phyloP scores from a whole-genome alignment of 2,888 invertebrate species.

The Plagodis dolabraria region DNA sequence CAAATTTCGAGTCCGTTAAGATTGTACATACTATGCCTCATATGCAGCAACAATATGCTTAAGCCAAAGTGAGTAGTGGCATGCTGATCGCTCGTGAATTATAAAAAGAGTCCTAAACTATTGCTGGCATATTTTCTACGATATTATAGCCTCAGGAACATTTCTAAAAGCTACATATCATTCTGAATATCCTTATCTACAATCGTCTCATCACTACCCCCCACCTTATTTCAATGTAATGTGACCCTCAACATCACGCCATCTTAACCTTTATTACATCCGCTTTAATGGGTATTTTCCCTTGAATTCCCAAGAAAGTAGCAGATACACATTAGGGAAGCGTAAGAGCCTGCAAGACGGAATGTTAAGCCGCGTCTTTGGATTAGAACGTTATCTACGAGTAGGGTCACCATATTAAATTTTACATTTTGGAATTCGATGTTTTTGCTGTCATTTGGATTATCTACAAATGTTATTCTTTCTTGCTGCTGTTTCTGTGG shows the following conservation, averaged over 20 bases:
- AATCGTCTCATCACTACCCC: constrained; percentile 24
- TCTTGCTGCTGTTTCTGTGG: too few relatives aligned
- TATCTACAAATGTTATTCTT: too few relatives aligned
- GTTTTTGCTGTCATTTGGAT: not conserved
- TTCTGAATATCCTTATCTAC: constrained; percentile 19
- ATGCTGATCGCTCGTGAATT: not conserved
- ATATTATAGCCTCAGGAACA: not conserved
- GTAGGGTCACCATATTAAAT: constrained; percentile 11
- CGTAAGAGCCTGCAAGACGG: constrained; percentile 42
- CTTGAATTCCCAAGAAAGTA: constrained; percentile 20
- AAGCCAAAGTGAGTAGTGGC: too few relatives aligned
- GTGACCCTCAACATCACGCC: constrained; percentile 4
- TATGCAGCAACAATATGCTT: too few relatives aligned
- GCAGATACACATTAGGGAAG: constrained; percentile 46
- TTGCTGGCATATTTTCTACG: too few relatives aligned
- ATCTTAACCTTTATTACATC: constrained; percentile 18
- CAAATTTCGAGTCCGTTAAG: too few relatives aligned
- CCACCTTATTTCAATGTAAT: constrained; percentile 31
- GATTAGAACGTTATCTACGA: constrained; percentile 45
- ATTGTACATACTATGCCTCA: too few relatives aligned
- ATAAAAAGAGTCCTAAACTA: not conserved
- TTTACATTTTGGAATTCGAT: not conserved
- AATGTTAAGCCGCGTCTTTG: constrained; percentile 48
- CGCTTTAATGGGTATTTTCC: constrained; percentile 31
- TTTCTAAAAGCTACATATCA: not conserved